Conservation (phyloP, 2,888 invertebrate genomes). For the Exephanes ischioxanthus region DNA sequence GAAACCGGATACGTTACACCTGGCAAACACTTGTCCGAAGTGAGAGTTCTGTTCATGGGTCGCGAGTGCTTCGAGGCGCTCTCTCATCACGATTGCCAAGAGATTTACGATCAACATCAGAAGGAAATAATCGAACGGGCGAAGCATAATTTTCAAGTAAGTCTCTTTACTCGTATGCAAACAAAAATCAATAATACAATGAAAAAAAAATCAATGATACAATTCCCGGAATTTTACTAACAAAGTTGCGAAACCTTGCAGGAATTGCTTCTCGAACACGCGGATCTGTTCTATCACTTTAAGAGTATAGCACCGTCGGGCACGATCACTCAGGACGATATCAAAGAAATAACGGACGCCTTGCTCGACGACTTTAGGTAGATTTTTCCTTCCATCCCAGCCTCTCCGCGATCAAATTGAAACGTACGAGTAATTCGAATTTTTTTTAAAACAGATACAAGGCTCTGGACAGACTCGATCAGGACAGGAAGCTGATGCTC, state of each 20-base stretch:
- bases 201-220: background rate
- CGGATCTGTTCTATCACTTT: conserved; percentile 96
- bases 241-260: conserved; percentile 78
- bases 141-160: conserved; percentile 94
- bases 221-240: background rate
- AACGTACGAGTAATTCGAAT: background rate
- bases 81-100: conserved; percentile 94
- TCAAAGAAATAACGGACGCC: conserved; percentile 96
- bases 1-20: conserved; percentile 98
- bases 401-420: background rate
- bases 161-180: background rate
- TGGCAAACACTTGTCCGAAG: conserved; percentile 96
- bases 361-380: conserved; percentile 96
- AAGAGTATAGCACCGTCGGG: conserved; percentile 95
- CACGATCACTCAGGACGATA: conserved; percentile 97
- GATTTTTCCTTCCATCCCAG: conserved; percentile 51
- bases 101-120: conserved; percentile 98
- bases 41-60: conserved; percentile 96
- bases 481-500: conserved; percentile 97
- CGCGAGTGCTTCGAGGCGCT: conserved; percentile 97
- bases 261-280: conserved; percentile 96
- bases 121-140: conserved; percentile 95
- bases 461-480: conserved; percentile 96
- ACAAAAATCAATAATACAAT: background rate
- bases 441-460: conserved; percentile 90